phyloP scores from a whole-genome alignment of 2,888 invertebrate genomes.

The Rhamphomyia laevipes region DNA sequence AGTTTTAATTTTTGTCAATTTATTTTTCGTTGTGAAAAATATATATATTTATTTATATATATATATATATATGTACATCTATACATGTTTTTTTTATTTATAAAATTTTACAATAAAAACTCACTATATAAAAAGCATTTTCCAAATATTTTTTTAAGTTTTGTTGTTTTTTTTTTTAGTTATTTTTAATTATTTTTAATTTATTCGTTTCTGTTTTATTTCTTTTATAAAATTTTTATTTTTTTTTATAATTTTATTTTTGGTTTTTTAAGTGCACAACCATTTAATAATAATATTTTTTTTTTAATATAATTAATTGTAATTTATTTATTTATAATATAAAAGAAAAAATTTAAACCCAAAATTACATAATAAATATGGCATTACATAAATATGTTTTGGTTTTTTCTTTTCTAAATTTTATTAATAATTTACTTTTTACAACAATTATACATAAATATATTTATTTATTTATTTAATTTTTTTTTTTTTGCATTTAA shows the following conservation, averaged over 20 bases:
- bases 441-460: too few relatives aligned
- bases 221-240: not conserved
- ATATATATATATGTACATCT: not conserved
- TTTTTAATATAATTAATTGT: not conserved
- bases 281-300: constrained; percentile 10
- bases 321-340: not conserved
- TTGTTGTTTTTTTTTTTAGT: not conserved
- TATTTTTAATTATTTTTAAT: not conserved
- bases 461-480: not conserved
- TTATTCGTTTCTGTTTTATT: not conserved
- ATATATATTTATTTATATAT: not conserved
- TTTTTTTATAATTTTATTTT: constrained; percentile 4
- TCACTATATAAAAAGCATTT: constrained; percentile 2
- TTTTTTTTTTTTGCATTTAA: constrained; percentile 4
- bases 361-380: too few relatives aligned
- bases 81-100: not conserved
- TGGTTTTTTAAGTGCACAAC: constrained; percentile 14
- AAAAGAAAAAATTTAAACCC: not conserved
- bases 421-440: too few relatives aligned
- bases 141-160: not conserved
- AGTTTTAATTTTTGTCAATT: constrained; percentile 1
- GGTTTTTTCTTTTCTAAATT: too few relatives aligned
- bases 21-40: not conserved
- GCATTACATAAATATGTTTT: too few relatives aligned
- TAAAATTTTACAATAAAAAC: constrained; percentile 1